Base-by-base conservation (phyloP, 2,888 invertebrate species). In the Chrysomela aeneicollis region DNA sequence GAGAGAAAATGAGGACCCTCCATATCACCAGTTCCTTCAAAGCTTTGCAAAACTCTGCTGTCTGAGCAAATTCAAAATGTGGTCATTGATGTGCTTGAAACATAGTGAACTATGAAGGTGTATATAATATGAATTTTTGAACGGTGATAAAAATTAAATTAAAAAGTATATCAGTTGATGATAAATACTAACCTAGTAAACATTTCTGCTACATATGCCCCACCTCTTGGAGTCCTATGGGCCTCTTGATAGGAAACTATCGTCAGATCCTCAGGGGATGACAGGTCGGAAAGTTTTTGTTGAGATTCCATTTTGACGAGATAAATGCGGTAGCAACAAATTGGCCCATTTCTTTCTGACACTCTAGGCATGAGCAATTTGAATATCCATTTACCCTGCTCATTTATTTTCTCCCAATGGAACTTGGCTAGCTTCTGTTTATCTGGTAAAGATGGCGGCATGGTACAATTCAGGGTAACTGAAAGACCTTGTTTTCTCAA, bases 151-250 rank as follows among this genome's bases (percentile, higher is more conserved):
- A n/a, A n/a, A n/a, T n/a, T n/a, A n/a, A n/a, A n/a, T n/a, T n/a
- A n/a, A n/a, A n/a, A n/a, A n/a, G n/a, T n/a, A n/a, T n/a, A n/a
- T n/a, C n/a, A n/a, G n/a, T n/a, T n/a, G n/a, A 12, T 35, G 35
- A 6, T 26, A 26, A 26, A 26, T n/a, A 37, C n/a, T 62, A 58
- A 89, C 89, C 88, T 90, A 61, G 92, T 89, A 76, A 95, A 91
- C 83, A 92, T 89, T 83, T 95, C 95, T 0, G 94, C 94, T 53
- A 95, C 85, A 78, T 95, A 95, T 1, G 93, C 94, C 2, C 92
- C 93, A 1, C 87, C 87, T 15, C 87, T 87, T n/a, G 87, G 87
- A 0, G 84, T 85, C 9, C 86, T 83, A 76, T 93, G 92, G 0
- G 91, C 92, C 64, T 92, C 89, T 46, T 89, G 87, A 78, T 93